Evolutionary conservation across 1,140 invertebrate genomes (phyloP), one percentile per base, ranked within the genome.

Genomic region (Bombus balteatus): DNA sequence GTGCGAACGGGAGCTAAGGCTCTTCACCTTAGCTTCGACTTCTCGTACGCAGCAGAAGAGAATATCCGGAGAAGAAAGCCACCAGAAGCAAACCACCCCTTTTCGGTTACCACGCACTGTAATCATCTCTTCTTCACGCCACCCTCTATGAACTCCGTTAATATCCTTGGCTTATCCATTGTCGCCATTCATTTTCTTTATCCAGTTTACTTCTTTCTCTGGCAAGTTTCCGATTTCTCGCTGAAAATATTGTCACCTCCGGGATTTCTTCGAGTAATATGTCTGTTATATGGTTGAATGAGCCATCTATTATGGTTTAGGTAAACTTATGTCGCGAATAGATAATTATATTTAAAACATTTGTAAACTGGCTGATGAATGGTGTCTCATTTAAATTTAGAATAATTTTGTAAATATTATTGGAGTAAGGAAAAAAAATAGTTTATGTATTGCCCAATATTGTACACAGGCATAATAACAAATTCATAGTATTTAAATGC

Each of bases 81-180:
- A 87, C 93, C 88, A 89, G 91, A 88, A 90, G 90, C 88, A 79
- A 87, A 39, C 89, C 87, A 70, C 88, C 87, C 78, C 87, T 88
- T 75, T 70, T 15, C n/a, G 65, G 13, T 32, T 15, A 32, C 65
- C 65, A 66, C 65, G 65, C 65, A 66, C 65, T 34, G 32, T 34
- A 34, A 32, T 68, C 62, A 15, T 18, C n/a, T 34, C 32, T 32
- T 32, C 65, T 66, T 85, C 25, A 57, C 34, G 43, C 6, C 39
- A 12, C 59, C 81, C 81, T 68, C 90, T 66, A 70, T 82, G 78
- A 90, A 78, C 83, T 85, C 80, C 86, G 86, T 90, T 94, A 94
- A 94, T 94, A 93, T 94, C 72, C 32, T 53, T 91, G 89, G 91
- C 92, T 94, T 94, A 94, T 94, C 93, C 92, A 92, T 88, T 70